Evolutionary conservation across 2,113 vertebrate genomes (phyloP).

Genomic region (Dipodomys stephensi): DNA sequence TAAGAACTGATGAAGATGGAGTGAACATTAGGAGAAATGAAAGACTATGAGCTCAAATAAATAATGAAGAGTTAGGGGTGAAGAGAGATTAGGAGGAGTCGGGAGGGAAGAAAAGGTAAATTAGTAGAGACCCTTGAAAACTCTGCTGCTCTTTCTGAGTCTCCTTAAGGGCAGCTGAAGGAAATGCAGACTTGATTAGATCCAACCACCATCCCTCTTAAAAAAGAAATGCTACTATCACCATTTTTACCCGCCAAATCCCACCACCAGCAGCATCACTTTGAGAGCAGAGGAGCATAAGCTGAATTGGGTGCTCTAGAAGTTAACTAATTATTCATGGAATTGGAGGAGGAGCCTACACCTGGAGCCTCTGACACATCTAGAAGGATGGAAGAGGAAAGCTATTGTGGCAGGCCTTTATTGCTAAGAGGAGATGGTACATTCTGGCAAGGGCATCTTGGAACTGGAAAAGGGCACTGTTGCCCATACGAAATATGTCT

Average conservation of each 20-base stretch:
- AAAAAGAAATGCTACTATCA: background rate
- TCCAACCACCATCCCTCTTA: background rate
- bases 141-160: background rate
- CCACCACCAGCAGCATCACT: background rate
- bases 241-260: background rate
- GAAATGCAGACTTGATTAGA: slow-evolving; percentile 37
- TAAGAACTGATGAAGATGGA: slow-evolving; percentile 87
- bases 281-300: background rate
- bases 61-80: slow-evolving; percentile 71
- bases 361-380: background rate
- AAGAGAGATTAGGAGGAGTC: slow-evolving; percentile 42
- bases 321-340: background rate
- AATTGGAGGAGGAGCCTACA: slow-evolving; percentile 17
- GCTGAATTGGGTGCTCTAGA: background rate
- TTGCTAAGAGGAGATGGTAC: background rate
- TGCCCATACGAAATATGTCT: background rate
- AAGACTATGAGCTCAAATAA: slow-evolving; percentile 80
- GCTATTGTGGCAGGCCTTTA: background rate
- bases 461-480: background rate
- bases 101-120: background rate
- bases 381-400: background rate
- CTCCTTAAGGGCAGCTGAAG: slow-evolving; percentile 26
- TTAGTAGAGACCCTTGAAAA: slow-evolving; percentile 1
- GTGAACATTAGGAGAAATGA: slow-evolving; percentile 76
- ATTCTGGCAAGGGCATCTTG: background rate